These are phyloP conservation scores for Fragum whitleyi DNA, from an alignment of 2,888 invertebrate species.

Conservation along the genomic window DNA sequence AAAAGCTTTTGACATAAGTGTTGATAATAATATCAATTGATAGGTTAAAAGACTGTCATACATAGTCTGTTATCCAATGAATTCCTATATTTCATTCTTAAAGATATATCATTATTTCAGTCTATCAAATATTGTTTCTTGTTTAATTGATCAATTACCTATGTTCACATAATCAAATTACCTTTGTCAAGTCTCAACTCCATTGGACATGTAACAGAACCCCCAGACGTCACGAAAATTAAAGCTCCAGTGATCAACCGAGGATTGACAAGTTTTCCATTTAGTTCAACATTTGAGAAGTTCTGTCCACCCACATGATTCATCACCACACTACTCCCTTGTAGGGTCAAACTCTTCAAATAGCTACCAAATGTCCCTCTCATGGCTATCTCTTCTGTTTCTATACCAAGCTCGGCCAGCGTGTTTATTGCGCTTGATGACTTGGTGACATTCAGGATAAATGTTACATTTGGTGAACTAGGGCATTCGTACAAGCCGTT, in stretches of 20 bases:
- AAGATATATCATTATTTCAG: too few relatives aligned
- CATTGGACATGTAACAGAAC: conserved; percentile 36
- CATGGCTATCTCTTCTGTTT: conserved; percentile 11
- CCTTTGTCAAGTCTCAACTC: conserved; percentile 48
- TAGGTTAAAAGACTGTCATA: too few relatives aligned
- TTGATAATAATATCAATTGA: too few relatives aligned
- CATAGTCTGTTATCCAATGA: too few relatives aligned
- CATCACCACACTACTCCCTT: conserved; percentile 13
- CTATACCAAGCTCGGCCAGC: conserved; percentile 13
- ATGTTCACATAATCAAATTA: conserved; percentile 8
- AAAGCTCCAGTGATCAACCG: conserved; percentile 22
- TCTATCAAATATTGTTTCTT: too few relatives aligned
- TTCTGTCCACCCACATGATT: conserved; percentile 32
- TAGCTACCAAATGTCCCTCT: conserved; percentile 37
- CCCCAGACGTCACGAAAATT: background rate
- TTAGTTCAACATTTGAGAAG: conserved; percentile 38
- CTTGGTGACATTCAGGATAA: conserved; percentile 41
- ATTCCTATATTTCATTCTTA: too few relatives aligned
- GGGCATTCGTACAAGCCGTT: conserved; percentile 44
- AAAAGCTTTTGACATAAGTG: too few relatives aligned
- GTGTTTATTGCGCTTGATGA: conserved; percentile 31
- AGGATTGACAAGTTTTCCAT: conserved; percentile 28
- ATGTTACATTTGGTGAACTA: conserved; percentile 3
- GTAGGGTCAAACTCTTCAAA: conserved; percentile 26
- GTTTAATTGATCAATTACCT: too few relatives aligned